phyloP scores from a whole-genome alignment of 2,797 vertebrate genomes.

The Bradypus variegatus region DNA sequence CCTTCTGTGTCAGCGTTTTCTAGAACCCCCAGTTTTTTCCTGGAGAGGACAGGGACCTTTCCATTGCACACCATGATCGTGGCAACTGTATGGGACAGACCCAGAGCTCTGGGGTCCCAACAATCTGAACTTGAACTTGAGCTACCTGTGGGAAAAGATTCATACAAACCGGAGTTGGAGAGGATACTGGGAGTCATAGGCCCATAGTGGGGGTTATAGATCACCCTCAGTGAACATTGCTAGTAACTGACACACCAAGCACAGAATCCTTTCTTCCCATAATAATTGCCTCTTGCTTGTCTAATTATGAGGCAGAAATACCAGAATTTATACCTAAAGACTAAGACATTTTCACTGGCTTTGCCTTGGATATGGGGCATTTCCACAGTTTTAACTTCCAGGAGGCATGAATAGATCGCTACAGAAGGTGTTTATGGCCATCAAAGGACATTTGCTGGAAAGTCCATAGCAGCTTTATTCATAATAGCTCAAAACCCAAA shows the following conservation, averaged over 20 bases:
- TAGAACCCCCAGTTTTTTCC: not conserved
- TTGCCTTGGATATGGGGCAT: not conserved
- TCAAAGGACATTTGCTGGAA: not conserved
- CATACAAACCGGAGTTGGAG: not conserved
- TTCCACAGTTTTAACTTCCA: not conserved
- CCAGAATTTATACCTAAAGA: not conserved
- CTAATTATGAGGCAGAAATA: not conserved
- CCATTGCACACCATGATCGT: not conserved
- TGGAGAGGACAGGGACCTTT: not conserved
- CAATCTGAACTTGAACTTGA: conserved; percentile 27
- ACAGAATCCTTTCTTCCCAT: not conserved
- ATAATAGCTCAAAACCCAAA: not conserved
- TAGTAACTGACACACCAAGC: not conserved
- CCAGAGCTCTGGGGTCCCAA: not conserved
- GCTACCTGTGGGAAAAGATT: not conserved
- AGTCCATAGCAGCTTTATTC: not conserved
- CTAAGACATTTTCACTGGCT: not conserved
- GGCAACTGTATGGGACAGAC: not conserved
- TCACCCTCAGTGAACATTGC: not conserved
- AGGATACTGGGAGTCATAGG: not conserved
- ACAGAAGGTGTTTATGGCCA: not conserved
- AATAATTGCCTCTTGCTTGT: not conserved
- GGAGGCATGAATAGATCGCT: not conserved
- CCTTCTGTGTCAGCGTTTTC: not conserved
- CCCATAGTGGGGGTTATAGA: not conserved